Evolutionary conservation across 1,140 invertebrate species (phyloP), one percentile per base, ranked within the genome.

Genomic region (Drosophila triauraria): DNA sequence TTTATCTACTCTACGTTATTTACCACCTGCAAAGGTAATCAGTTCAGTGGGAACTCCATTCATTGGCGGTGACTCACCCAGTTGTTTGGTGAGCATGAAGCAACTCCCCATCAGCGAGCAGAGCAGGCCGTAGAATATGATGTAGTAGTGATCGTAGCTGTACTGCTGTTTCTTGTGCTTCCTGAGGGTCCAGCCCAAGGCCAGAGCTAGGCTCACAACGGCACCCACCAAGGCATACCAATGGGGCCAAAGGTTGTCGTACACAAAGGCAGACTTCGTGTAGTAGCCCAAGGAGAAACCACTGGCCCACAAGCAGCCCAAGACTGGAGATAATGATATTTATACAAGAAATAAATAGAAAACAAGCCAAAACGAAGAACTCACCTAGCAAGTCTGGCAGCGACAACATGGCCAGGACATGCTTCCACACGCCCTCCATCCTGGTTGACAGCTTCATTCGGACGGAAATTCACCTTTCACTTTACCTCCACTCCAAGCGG

Each of bases 201-300:
- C 64, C 27, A 92, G 42, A 13, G 59, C 30, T 9, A 92, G 20
- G 5, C 64, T 57, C 44, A 77, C 67, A 0, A 79, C 4, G 2
- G 46, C 78, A 12, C 79, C 91, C 1, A 78, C 59, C 47, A 91
- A 6, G 1, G 71, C 61, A 30, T 83, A 90, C 87, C 91, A 91
- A 56, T 92, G 87, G 10, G 75, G 78, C 81, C 82, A 92, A 0
- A 91, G 67, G 68, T 92, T 92, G 23, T 87, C 78, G 47, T 92
- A 92, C 46, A 84, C 82, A 68, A 78, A 91, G 13, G 91, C 84
- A 2, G 86, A 91, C 35, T 92, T 92, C 12, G 77, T 57, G 30
- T 92, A 92, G 40, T 92, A 92, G 10, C 91, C 91, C 53, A 84
- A 47, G n/a, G 80, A 86, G 27, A 91, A 62, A 0, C 91, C 91